Percentiles rank a stretch among this genome's conserved stretches.
Evolutionary conservation across 2,113 vertebrate species (phyloP).

Genomic region (Cyanistes caeruleus): DNA sequence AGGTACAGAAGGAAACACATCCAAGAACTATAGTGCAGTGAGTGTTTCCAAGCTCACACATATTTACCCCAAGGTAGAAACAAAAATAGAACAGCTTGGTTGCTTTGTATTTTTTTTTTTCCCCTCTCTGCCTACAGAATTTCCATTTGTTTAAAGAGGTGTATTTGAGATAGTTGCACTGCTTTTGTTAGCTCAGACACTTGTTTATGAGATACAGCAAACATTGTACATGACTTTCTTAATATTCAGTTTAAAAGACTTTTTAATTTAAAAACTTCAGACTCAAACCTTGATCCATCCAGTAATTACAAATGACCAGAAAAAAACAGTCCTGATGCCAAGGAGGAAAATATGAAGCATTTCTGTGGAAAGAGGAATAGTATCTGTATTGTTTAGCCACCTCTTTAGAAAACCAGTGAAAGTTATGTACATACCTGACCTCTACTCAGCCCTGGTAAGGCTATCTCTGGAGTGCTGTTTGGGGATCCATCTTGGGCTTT

Average conservation of each 20-base stretch:
- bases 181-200: neutral
- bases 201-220: neutral
- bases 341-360: neutral
- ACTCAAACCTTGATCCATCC: neutral
- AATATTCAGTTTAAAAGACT: neutral
- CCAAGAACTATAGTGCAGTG: neutral
- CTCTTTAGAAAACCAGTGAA: constrained; percentile 14
- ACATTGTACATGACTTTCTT: neutral
- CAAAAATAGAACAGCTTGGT: neutral
- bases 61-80: neutral
- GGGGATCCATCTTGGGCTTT: neutral
- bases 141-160: neutral
- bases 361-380: neutral
- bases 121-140: neutral
- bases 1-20: neutral
- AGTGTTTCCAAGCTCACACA: neutral
- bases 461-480: neutral
- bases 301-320: neutral
- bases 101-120: neutral
- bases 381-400: neutral
- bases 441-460: neutral
- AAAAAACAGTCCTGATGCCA: neutral
- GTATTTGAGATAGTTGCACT: neutral
- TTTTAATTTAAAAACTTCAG: neutral
- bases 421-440: neutral